Conservation (phyloP, 2,113 vertebrate species). For the Oophaga pumilio region DNA sequence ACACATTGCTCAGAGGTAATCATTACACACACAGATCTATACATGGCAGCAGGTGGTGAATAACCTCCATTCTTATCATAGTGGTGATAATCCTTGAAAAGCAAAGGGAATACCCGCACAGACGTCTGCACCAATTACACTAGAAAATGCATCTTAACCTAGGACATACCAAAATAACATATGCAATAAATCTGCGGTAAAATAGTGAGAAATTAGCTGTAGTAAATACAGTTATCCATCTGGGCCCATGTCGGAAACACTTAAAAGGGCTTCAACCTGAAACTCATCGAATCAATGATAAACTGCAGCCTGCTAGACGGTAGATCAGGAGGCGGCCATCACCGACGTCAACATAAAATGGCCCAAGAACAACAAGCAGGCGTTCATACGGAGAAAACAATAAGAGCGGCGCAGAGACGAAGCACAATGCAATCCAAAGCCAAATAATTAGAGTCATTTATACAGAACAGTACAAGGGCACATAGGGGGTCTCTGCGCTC, state of each 20-base stretch:
- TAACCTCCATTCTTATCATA: not conserved
- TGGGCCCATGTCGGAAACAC: not conserved
- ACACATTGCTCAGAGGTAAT: not conserved
- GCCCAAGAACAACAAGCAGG: not conserved
- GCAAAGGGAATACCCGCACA: not conserved
- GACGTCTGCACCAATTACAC: not conserved
- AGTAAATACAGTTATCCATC: not conserved
- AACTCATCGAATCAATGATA: not conserved
- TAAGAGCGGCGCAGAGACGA: not conserved
- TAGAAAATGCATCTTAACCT: not conserved
- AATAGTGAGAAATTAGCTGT: not conserved
- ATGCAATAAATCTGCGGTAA: not conserved
- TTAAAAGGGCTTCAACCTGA: not conserved
- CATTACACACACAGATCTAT: not conserved
- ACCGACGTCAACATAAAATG: not conserved
- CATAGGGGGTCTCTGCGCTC: not conserved
- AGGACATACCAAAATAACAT: not conserved
- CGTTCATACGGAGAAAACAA: not conserved
- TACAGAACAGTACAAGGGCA: not conserved
- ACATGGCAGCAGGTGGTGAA: not conserved
- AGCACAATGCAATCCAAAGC: not conserved
- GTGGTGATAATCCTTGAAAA: not conserved
- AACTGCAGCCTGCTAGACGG: not conserved
- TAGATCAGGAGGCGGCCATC: not conserved
- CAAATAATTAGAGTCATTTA: conserved; percentile 3